Evolutionary conservation across 2,888 invertebrate genomes (phyloP).

Genomic region (Caenorhabditis virilis): DNA sequence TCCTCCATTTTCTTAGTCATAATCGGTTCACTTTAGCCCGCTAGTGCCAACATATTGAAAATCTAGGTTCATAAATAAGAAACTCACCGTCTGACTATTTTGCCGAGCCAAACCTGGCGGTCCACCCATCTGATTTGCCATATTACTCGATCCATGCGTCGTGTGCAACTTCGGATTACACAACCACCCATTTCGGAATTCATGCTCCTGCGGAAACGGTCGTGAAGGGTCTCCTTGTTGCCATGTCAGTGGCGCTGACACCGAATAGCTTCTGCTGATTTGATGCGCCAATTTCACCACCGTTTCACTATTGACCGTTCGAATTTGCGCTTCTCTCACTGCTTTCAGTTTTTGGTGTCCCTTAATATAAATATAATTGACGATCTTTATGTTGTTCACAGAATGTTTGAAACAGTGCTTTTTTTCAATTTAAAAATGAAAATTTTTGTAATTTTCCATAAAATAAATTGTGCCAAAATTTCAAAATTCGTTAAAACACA

Average conservation of each 20-base stretch:
- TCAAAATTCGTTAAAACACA: too few species aligned
- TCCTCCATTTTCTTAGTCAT: too few species aligned
- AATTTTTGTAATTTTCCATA: conserved; percentile 6
- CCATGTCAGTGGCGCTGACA: conserved; percentile 60
- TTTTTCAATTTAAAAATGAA: conserved; percentile 5
- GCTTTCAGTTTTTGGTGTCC: conserved; percentile 55
- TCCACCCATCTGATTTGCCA: not conserved
- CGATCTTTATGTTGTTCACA: too few species aligned
- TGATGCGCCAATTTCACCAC: conserved; percentile 60
- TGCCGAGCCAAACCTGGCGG: not conserved
- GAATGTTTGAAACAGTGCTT: too few species aligned
- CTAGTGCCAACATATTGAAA: not conserved
- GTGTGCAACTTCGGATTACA: conserved; percentile 12
- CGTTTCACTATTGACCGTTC: conserved; percentile 58
- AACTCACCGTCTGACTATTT: not conserved
- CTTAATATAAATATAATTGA: conserved; percentile 33
- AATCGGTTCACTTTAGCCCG: too few species aligned
- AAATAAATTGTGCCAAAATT: not conserved
- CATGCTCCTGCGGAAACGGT: conserved; percentile 66
- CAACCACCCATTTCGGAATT: conserved; percentile 49
- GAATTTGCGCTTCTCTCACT: conserved; percentile 46
- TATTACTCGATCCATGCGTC: too few species aligned
- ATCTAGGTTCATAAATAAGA: not conserved
- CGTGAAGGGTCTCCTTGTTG: conserved; percentile 60
- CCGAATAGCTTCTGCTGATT: conserved; percentile 59